These are phyloP conservation scores for Slavum lentiscoides DNA, from an alignment of 2,888 invertebrate species.

Conservation along the genomic window DNA sequence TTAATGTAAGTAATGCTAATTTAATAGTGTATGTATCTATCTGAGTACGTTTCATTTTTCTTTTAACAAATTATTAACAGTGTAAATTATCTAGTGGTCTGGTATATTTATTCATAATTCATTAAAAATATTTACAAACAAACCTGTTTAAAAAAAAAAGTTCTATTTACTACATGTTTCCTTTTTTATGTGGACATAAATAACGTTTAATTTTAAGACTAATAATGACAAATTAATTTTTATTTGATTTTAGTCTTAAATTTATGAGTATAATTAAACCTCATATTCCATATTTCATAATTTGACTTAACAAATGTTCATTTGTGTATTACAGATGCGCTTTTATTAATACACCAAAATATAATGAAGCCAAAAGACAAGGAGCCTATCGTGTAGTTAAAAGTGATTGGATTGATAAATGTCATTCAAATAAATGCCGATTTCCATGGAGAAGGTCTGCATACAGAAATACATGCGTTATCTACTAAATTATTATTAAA, in stretches of 20 bases:
- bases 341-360: constrained; percentile 86
- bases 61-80: too few relatives aligned
- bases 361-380: constrained; percentile 70
- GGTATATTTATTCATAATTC: too few relatives aligned
- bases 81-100: too few relatives aligned
- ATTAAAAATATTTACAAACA: too few relatives aligned
- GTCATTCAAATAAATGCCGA: constrained; percentile 65
- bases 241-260: too few relatives aligned
- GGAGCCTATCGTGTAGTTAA: constrained; percentile 66
- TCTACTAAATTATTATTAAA: neutral
- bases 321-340: constrained; percentile 72
- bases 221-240: too few relatives aligned
- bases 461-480: neutral
- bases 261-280: neutral
- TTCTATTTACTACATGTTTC: too few relatives aligned
- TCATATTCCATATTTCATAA: too few relatives aligned
- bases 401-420: constrained; percentile 76
- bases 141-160: too few relatives aligned
- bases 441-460: constrained; percentile 67
- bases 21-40: neutral
- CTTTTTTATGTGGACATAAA: too few relatives aligned
- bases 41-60: too few relatives aligned
- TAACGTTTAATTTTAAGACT: too few relatives aligned
- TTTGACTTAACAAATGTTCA: neutral
- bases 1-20: constrained; percentile 70